Percentiles rank a stretch among this genome's conserved stretches.
phyloP scores from a whole-genome alignment of 2,888 invertebrate genomes.

The Andrena bicolor region DNA sequence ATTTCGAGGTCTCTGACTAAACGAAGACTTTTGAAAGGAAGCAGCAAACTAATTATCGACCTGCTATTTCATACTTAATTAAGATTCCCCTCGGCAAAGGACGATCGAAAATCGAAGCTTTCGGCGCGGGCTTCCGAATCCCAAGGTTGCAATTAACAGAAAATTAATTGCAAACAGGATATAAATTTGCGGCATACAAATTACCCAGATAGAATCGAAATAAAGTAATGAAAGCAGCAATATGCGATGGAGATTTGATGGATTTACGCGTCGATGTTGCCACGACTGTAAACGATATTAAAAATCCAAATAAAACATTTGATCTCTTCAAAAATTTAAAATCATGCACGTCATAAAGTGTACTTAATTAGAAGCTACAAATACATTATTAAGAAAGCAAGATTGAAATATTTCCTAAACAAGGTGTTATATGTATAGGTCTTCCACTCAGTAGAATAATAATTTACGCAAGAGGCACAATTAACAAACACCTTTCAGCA shows the following conservation, averaged over 20 bases:
- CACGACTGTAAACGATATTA: background rate
- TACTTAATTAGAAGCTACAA: too few species aligned
- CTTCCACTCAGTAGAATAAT: too few species aligned
- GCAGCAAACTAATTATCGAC: background rate
- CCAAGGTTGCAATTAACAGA: background rate
- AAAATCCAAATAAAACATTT: background rate
- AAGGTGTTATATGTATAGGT: too few species aligned
- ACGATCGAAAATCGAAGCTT: background rate
- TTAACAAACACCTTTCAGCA: background rate
- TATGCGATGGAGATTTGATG: background rate
- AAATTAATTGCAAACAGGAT: conserved; percentile 24
- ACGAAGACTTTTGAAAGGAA: background rate
- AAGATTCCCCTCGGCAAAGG: background rate
- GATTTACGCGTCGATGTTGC: background rate
- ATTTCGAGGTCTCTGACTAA: background rate
- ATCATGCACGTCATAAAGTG: background rate
- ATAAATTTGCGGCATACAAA: background rate
- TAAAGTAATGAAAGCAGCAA: background rate
- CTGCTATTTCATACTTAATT: background rate
- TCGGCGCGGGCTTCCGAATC: background rate
- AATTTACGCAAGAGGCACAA: too few species aligned
- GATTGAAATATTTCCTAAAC: too few species aligned
- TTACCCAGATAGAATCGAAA: background rate
- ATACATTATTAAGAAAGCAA: too few species aligned
- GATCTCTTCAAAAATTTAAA: background rate